These are phyloP conservation scores for Microcaecilia unicolor DNA, from an alignment of 2,797 vertebrate species.

Conservation along the genomic window DNA sequence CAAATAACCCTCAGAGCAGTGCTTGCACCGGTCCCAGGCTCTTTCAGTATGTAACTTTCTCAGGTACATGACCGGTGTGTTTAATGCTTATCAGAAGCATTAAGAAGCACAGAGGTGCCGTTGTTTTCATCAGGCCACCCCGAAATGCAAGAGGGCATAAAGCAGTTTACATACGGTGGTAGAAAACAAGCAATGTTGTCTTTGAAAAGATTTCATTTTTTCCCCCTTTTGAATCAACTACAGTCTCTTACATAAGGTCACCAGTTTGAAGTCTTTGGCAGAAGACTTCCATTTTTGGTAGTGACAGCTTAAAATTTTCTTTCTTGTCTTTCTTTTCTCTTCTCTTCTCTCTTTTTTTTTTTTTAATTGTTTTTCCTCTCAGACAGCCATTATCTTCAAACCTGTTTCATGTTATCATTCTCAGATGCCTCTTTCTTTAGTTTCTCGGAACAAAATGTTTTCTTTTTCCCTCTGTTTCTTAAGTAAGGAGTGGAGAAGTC, in stretches of 20 bases:
- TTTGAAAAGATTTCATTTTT: slow-evolving; percentile 57
- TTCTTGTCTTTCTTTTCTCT: slow-evolving; percentile 63
- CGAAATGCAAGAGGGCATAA: slow-evolving; percentile 46
- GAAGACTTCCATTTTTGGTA: slow-evolving; percentile 93
- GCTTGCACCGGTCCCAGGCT: slow-evolving; percentile 1
- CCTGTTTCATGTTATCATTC: slow-evolving; percentile 96
- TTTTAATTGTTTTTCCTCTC: slow-evolving; percentile 66
- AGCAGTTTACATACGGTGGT: slow-evolving; percentile 48
- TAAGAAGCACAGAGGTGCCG: slow-evolving; percentile 39
- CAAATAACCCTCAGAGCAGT: neutral
- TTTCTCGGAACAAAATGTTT: slow-evolving; percentile 67
- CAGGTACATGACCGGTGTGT: too few species aligned
- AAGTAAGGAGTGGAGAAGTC: slow-evolving; percentile 75
- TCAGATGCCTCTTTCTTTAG: slow-evolving; percentile 84
- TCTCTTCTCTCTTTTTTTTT: slow-evolving; percentile 39
- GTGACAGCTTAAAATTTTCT: slow-evolving; percentile 45
- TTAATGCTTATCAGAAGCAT: slow-evolving; percentile 48
- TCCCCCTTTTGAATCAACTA: slow-evolving; percentile 56
- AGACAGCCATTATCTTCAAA: slow-evolving; percentile 68
- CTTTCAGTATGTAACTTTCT: too few species aligned
- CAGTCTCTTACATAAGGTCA: slow-evolving; percentile 77
- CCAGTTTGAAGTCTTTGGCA: slow-evolving; percentile 70
- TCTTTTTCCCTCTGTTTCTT: slow-evolving; percentile 28
- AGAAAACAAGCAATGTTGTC: slow-evolving; percentile 43
- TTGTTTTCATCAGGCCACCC: slow-evolving; percentile 51